Base-by-base conservation (phyloP, 2,888 invertebrate species). In the Athetis lepigone region DNA sequence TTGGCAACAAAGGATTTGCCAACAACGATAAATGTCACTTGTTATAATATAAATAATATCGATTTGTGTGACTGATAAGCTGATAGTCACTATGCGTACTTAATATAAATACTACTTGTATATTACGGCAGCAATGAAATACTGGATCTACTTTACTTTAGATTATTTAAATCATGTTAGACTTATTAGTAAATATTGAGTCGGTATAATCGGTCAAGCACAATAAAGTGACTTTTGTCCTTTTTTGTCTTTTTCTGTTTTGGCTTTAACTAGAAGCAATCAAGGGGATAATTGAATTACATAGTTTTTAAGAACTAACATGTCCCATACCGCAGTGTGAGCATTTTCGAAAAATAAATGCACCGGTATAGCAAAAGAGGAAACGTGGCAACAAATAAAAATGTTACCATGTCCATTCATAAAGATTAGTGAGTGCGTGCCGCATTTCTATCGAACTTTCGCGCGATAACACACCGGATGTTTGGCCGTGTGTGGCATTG, bases 401-500 rank as follows among this genome's bases (percentile, higher is more conserved):
- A 82, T 82, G 72, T 81, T 78, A 80, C 79, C 70, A 79, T 77
- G 78, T 85, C 85, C 88, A 90, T 88, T 88, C 85, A 87, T 83
- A 80, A 83, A 84, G 84, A 88, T 86, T 87, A 84, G 84, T 83
- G 79, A 84, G 83, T 83, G 79, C 76, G 80, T 84, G 72, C 70
- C 69, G 72, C 78, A 84, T 86, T 88, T 86, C 85, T 85, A 85
- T 88, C 83, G 81, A 88, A 90, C 85, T 88, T 87, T 88, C 85
- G 76, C 80, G 81, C 88, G 92, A 93, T 92, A 92, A 89, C 88
- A 73, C 74, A 79, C 90, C 93, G 93, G 93, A 93, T 93, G 92
- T 93, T 92, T 92, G 88, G 83, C 85, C 85, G 87, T 87, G 88
- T 89, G 89, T 88, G 86, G 88, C 85, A 92, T 93, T 93, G 92